Evolutionary conservation across 2,797 vertebrate species (phyloP).

Genomic region (Pipistrellus kuhlii): DNA sequence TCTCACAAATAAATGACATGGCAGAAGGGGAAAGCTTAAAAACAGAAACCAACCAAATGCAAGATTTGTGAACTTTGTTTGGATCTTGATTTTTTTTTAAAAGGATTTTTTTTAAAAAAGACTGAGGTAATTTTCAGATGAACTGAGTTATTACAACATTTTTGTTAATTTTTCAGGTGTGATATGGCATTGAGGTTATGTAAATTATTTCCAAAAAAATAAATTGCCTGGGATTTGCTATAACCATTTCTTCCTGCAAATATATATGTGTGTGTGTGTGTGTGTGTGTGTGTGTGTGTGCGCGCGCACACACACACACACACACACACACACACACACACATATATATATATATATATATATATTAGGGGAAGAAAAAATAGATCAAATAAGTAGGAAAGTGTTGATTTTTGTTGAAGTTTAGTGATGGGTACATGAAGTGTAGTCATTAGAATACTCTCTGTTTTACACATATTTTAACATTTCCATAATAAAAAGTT

Average conservation of each 20-base stretch:
- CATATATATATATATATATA: too few relatives aligned
- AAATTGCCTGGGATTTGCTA: not conserved
- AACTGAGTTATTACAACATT: not conserved
- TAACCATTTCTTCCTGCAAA: not conserved
- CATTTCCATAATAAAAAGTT: constrained; percentile 10
- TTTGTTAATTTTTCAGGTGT: not conserved
- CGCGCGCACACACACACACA: too few relatives aligned
- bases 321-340: too few relatives aligned
- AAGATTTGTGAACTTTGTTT: not conserved
- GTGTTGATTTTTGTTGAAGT: not conserved
- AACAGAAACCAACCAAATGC: not conserved
- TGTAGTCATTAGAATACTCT: not conserved
- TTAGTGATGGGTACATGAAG: not conserved
- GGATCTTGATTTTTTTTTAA: constrained; percentile 15
- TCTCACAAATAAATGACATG: not conserved
- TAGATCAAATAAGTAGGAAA: not conserved
- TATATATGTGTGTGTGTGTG: too few relatives aligned
- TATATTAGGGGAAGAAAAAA: not conserved
- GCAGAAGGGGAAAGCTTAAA: not conserved
- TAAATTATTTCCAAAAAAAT: constrained; percentile 12
- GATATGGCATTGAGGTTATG: not conserved
- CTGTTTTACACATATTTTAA: constrained; percentile 40
- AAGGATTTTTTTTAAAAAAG: constrained; percentile 21
- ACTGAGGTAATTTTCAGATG: not conserved
- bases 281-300: too few relatives aligned